These are phyloP conservation scores for Forbesichthys papilliferus DNA, from an alignment of 2,113 vertebrate species.

Conservation along the genomic window DNA sequence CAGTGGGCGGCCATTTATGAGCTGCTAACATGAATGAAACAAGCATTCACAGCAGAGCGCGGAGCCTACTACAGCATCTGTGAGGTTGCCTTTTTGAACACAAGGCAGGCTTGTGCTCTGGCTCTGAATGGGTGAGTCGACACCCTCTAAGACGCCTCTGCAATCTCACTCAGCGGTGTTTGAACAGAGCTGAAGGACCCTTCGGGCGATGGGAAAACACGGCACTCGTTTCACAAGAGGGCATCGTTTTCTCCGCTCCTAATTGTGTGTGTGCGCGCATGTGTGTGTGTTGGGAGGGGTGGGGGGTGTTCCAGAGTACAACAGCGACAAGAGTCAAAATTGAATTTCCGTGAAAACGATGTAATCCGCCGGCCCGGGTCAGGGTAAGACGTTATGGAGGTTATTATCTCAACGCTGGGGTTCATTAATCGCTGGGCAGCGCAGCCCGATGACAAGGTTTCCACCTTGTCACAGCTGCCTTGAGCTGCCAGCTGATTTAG, in stretches of 20 bases:
- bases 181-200: constrained; percentile 26
- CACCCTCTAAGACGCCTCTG: constrained; percentile 56
- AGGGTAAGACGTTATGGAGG: constrained; percentile 57
- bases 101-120: neutral
- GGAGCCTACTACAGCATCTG: constrained; percentile 59
- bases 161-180: constrained; percentile 35
- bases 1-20: constrained; percentile 65
- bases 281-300: neutral
- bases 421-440: constrained; percentile 74
- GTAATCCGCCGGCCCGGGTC: constrained; percentile 59
- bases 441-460: constrained; percentile 81
- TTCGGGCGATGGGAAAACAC: constrained; percentile 20
- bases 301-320: neutral
- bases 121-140: constrained; percentile 46
- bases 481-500: constrained; percentile 92
- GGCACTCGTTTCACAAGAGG: constrained; percentile 41
- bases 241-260: constrained; percentile 6
- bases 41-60: constrained; percentile 56
- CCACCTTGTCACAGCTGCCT: constrained; percentile 84
- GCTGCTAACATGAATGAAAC: constrained; percentile 69
- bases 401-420: constrained; percentile 72
- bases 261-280: neutral
- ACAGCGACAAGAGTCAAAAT: constrained; percentile 56
- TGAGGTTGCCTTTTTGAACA: constrained; percentile 37
- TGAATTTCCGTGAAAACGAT: constrained; percentile 72